Conservation (phyloP, 2,888 invertebrate species). For the Cactoblastis cactorum region DNA sequence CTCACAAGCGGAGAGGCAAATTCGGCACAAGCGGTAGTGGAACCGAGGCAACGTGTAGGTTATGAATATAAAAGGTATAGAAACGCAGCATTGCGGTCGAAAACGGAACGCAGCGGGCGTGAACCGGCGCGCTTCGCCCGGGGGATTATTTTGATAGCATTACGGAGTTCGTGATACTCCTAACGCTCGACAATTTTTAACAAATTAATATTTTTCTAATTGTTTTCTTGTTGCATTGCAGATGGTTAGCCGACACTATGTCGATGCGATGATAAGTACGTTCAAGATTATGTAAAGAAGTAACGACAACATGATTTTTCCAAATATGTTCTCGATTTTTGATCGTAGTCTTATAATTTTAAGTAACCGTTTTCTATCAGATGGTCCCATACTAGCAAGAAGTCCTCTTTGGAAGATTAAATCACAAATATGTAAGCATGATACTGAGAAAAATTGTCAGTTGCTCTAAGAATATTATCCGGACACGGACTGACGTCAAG, state of each 20-base stretch:
- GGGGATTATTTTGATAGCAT: conserved; percentile 44
- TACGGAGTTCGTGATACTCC: neutral
- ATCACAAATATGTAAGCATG: neutral
- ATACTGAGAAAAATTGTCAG: conserved; percentile 24
- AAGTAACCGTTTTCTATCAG: no score
- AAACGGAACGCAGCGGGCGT: conserved; percentile 56
- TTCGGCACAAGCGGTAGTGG: conserved; percentile 42
- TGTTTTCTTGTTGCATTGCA: neutral
- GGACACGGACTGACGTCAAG: conserved; percentile 69
- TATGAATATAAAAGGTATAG: conserved; percentile 62
- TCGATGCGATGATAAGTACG: no score
- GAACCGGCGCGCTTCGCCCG: conserved; percentile 37
- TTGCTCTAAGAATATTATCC: conserved; percentile 42
- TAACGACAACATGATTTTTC: no score
- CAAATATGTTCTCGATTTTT: no score
- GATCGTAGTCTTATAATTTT: no score
- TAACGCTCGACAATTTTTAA: conserved; percentile 9
- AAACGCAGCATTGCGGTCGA: conserved; percentile 56
- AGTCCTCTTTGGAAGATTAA: no score
- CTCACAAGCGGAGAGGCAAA: conserved; percentile 40
- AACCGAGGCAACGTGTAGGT: conserved; percentile 57
- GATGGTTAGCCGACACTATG: neutral
- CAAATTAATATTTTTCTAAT: conserved; percentile 4
- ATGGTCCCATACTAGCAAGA: no score
- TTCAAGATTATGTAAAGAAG: no score